These are phyloP conservation scores for Cephus cinctus DNA, from an alignment of 1,140 invertebrate species.

Conservation along the genomic window DNA sequence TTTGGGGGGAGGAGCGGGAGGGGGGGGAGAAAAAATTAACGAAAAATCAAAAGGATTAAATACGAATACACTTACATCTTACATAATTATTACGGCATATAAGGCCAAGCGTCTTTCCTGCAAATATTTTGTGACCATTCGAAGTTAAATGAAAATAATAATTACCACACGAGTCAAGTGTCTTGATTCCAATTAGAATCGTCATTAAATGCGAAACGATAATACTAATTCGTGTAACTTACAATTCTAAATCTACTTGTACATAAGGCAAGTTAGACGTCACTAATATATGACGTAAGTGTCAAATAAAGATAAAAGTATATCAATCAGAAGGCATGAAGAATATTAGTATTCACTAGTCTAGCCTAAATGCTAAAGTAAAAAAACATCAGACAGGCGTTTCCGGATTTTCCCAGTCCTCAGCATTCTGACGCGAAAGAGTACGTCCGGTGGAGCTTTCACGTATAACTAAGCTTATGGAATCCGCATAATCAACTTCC, in stretches of 20 bases:
- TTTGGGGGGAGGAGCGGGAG: too few relatives aligned
- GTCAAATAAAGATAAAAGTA: neutral
- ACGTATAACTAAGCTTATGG: slow-evolving; percentile 26
- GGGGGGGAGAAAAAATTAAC: too few relatives aligned
- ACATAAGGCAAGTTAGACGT: neutral
- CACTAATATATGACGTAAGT: neutral
- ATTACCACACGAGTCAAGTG: neutral
- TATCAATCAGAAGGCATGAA: neutral
- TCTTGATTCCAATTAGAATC: neutral
- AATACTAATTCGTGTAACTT: neutral
- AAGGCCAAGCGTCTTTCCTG: neutral
- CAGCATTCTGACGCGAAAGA: slow-evolving; percentile 30
- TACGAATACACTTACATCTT: too few relatives aligned
- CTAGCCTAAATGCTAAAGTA: too few relatives aligned
- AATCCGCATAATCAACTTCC: slow-evolving; percentile 27
- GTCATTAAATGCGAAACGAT: neutral
- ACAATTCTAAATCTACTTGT: neutral
- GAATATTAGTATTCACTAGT: neutral
- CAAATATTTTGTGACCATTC: neutral
- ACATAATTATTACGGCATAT: neutral
- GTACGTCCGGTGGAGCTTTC: slow-evolving; percentile 23
- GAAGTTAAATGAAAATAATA: neutral
- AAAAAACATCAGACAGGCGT: slow-evolving; percentile 42
- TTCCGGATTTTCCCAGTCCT: slow-evolving; percentile 48
- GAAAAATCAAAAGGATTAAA: too few relatives aligned